Conservation (phyloP, 2,797 vertebrate species). For the Xenopus petersii region DNA sequence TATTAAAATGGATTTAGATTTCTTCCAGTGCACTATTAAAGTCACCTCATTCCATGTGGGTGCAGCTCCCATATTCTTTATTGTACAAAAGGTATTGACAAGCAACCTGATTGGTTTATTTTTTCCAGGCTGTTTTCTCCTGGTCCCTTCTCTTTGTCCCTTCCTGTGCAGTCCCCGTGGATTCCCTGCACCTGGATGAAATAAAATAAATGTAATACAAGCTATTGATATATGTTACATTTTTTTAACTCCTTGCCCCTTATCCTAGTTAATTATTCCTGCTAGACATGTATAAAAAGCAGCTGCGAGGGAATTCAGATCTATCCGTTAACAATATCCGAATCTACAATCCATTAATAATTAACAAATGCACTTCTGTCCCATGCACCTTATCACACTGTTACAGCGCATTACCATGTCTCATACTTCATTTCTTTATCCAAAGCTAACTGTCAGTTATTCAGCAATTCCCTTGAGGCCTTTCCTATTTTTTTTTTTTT, state of each 20-base stretch:
- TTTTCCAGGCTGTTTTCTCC: neutral
- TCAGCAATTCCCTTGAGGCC: slow-evolving; percentile 35
- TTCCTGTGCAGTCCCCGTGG: slow-evolving; percentile 12
- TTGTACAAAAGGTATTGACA: slow-evolving; percentile 26
- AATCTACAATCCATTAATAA: slow-evolving; percentile 41
- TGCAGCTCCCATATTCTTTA: slow-evolving; percentile 24
- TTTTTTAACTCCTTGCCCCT: neutral
- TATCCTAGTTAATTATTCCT: slow-evolving; percentile 11
- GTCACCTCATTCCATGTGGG: slow-evolving; percentile 18
- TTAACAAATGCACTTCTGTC: slow-evolving; percentile 44
- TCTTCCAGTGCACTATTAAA: slow-evolving; percentile 26
- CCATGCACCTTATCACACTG: slow-evolving; percentile 34
- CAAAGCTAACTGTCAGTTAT: slow-evolving; percentile 43
- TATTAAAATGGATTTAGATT: slow-evolving; percentile 22
- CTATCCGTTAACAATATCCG: slow-evolving; percentile 30
- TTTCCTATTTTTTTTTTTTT: slow-evolving; percentile 19
- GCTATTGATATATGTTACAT: slow-evolving; percentile 32
- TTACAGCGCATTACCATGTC: slow-evolving; percentile 4
- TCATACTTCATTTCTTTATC: slow-evolving; percentile 33
- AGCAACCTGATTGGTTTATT: slow-evolving; percentile 17
- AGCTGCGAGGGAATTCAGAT: slow-evolving; percentile 22
- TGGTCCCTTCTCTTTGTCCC: slow-evolving; percentile 23
- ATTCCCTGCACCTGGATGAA: slow-evolving; percentile 37
- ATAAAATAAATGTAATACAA: slow-evolving; percentile 31
- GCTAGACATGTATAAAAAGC: slow-evolving; percentile 13